Evolutionary conservation across 35 echinoderm and acorn worm genomes (phyloP).

Genomic region (Eucidaris tribuloides): DNA sequence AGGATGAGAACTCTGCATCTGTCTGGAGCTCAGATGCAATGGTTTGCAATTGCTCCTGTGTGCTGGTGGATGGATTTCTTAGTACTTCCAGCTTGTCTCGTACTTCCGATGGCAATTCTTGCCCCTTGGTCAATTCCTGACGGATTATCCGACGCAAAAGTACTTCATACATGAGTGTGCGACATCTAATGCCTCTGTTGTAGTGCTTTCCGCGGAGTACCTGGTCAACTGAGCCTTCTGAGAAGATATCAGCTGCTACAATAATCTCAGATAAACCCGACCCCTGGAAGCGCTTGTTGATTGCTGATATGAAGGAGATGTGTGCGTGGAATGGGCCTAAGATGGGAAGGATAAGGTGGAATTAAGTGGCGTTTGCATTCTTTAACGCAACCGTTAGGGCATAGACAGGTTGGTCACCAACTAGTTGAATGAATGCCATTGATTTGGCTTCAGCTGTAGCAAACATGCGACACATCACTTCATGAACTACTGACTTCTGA

Average conservation of each 20-base stretch:
- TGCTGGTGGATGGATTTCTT: too few relatives aligned
- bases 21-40: too few relatives aligned
- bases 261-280: constrained; percentile 29
- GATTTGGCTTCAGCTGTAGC: not conserved
- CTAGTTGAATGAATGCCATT: constrained; percentile 40
- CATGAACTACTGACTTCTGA: constrained; percentile 9
- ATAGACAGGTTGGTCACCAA: constrained; percentile 25
- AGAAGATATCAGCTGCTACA: constrained; percentile 25
- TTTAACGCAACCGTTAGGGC: not conserved
- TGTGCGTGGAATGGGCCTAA: constrained; percentile 18
- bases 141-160: too few relatives aligned
- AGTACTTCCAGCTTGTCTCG: not conserved
- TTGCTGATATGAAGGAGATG: constrained; percentile 26
- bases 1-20: not conserved
- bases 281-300: constrained; percentile 16
- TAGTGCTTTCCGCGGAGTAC: constrained; percentile 30
- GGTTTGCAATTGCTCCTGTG: too few relatives aligned
- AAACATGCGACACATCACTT: constrained; percentile 9
- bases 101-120: not conserved
- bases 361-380: not conserved
- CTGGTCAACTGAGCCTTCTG: constrained; percentile 47
- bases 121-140: not conserved
- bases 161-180: not conserved
- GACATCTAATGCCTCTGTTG: not conserved
- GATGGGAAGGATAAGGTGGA: not conserved